Base-by-base conservation (phyloP, 2,113 vertebrate species). In the Engystomops pustulosus region DNA sequence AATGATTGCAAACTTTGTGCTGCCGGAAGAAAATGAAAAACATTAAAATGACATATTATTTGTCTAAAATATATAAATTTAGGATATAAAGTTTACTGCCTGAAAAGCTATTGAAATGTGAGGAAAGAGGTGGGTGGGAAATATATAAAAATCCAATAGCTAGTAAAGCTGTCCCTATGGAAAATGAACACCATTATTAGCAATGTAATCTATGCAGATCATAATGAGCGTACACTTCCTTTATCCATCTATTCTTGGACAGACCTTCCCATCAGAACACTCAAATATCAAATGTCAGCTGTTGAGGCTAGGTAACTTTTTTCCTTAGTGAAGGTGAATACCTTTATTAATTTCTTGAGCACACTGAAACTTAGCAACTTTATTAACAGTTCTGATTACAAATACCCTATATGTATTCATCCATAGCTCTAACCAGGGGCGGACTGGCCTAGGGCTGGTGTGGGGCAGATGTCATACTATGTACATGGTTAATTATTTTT, bases 11-110 rank as follows among this genome's bases (percentile, higher is more conserved):
- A 23, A 15, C 20, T 32, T 15, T 53, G 2, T 55, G 49, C 49
- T 9, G 11, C 49, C 12, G 32, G 17, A 36, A 58, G 34, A 36
- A 36, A 77, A 53, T 34, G 30, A 55, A 55, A 77, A 49, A 15
- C 45, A 77, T 36, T 77, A 25, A 77, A 17, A 34, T 77, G 49
- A 38, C 49, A 36, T 34, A 23, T 77, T 77, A 77, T 77, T 77
- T 49, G 74, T 18, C 74, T 55, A 58, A 76, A 55, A 55, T 53
- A 12, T 7, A 6, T 45, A 27, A 25, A 25, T 47, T 38, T 25
- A 15, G 12, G 47, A 53, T 36, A 38, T 38, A 11, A 18, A 23
- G 20, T 58, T 77, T 38, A 77, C 49, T 34, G 27, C 3, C 12
- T 23, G 14, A 25, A 71, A 49, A 47, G 15, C 30, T 6, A 2